A percentile compares a stretch with the other conserved stretches of the same genome.
phyloP scores from a whole-genome alignment of 2,888 invertebrate species.

The Saturnia japonica region DNA sequence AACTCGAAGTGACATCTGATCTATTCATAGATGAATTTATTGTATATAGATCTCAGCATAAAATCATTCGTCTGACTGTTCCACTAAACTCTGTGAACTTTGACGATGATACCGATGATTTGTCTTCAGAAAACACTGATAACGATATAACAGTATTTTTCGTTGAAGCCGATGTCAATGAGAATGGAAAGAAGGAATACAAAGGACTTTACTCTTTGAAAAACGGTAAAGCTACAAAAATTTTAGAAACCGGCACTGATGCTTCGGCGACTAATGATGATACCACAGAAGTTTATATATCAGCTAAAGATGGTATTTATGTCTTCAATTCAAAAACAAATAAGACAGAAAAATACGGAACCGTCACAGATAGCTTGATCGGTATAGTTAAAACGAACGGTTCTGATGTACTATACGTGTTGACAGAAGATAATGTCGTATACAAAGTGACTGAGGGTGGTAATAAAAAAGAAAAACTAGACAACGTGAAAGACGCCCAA shows the following conservation, averaged over 20 bases:
- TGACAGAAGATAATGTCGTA: slow-evolving; percentile 52
- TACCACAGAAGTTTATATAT: slow-evolving; percentile 47
- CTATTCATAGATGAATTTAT: slow-evolving; percentile 40
- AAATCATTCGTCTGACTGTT: slow-evolving; percentile 45
- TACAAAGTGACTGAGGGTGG: slow-evolving; percentile 61
- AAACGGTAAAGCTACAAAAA: slow-evolving; percentile 37
- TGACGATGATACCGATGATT: slow-evolving; percentile 32
- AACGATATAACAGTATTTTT: slow-evolving; percentile 37
- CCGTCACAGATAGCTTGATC: slow-evolving; percentile 51
- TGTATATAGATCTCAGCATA: slow-evolving; percentile 42
- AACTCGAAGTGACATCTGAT: slow-evolving; percentile 32
- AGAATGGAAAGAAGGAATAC: slow-evolving; percentile 37
- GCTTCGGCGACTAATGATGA: slow-evolving; percentile 43
- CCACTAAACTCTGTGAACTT: slow-evolving; percentile 47
- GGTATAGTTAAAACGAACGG: slow-evolving; percentile 49
- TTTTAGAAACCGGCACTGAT: slow-evolving; percentile 50
- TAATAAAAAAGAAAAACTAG: slow-evolving; percentile 49
- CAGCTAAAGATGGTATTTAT: slow-evolving; percentile 55
- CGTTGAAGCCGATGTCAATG: slow-evolving; percentile 42
- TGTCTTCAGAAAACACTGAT: slow-evolving; percentile 17
- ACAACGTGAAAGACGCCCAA: slow-evolving; percentile 47
- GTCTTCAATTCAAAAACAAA: slow-evolving; percentile 39
- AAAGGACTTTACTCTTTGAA: slow-evolving; percentile 47
- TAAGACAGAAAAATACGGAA: slow-evolving; percentile 53
- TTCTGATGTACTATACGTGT: slow-evolving; percentile 51